These are phyloP conservation scores for Pasiphila rectangulata DNA, from an alignment of 2,888 invertebrate genomes.

Conservation along the genomic window DNA sequence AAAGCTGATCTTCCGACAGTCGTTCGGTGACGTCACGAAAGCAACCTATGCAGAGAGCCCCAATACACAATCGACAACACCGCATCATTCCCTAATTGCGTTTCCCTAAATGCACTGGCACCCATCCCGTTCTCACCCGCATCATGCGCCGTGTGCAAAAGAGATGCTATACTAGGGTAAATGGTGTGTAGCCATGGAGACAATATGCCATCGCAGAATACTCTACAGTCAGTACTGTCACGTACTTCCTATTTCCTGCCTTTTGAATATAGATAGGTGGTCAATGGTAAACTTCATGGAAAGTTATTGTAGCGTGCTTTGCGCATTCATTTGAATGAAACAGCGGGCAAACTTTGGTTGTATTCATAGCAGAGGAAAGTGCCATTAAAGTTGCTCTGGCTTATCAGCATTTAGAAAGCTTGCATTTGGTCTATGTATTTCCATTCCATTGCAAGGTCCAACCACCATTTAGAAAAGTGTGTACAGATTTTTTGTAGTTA, in stretches of 20 bases:
- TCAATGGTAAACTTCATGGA: constrained; percentile 45
- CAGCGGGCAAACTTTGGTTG: not conserved
- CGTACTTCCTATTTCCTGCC: constrained; percentile 70
- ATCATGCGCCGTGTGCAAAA: constrained; percentile 3
- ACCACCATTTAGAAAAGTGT: too few species aligned
- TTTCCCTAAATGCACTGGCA: constrained; percentile 17
- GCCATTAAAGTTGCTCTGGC: too few species aligned
- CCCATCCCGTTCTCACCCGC: constrained; percentile 16
- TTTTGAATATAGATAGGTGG: constrained; percentile 51
- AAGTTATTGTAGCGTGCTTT: constrained; percentile 19
- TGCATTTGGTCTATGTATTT: too few species aligned
- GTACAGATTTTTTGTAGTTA: too few species aligned
- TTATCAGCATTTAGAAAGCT: too few species aligned
- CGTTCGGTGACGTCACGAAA: not conserved
- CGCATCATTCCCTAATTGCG: constrained; percentile 20
- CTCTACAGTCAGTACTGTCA: constrained; percentile 38
- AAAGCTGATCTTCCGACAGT: too few species aligned
- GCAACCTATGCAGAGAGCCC: too few species aligned
- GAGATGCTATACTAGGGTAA: constrained; percentile 14
- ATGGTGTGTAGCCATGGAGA: constrained; percentile 49
- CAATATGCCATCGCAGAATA: constrained; percentile 36
- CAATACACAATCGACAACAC: constrained; percentile 1
- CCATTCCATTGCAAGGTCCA: too few species aligned
- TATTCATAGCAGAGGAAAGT: too few species aligned
- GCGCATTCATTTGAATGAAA: constrained; percentile 20